A percentile compares a stretch with the other conserved stretches of the same genome.
Conservation (phyloP, 2,113 vertebrate genomes). For the Neofelis nebulosa region DNA sequence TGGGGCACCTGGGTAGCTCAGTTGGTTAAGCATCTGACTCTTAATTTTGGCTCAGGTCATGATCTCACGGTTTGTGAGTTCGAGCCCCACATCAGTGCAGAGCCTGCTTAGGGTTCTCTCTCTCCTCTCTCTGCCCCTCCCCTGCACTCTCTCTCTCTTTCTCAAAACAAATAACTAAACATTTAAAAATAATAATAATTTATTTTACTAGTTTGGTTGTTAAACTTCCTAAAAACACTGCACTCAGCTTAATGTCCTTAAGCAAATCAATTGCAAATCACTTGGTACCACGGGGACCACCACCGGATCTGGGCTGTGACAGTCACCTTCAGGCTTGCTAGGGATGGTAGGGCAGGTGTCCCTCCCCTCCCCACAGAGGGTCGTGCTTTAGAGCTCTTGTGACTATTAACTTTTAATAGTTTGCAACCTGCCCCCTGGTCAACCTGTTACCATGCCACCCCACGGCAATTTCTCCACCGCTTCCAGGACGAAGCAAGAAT, state of each 20-base stretch:
- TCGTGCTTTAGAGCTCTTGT: not conserved
- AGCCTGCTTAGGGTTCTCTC: too few relatives aligned
- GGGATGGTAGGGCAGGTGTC: not conserved
- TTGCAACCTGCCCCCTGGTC: not conserved
- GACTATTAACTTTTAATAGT: not conserved
- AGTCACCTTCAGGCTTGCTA: not conserved
- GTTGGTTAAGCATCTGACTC: too few relatives aligned
- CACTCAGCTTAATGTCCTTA: not conserved
- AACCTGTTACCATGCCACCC: not conserved
- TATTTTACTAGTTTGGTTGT: not conserved
- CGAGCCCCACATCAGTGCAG: too few relatives aligned
- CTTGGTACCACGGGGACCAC: not conserved
- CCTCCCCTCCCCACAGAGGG: fast-evolving
- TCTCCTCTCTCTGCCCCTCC: too few relatives aligned
- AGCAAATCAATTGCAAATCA: not conserved
- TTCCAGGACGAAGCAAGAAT: not conserved
- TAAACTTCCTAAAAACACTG: not conserved
- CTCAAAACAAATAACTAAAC: too few relatives aligned
- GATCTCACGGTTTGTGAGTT: too few relatives aligned
- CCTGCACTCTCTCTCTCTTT: too few relatives aligned
- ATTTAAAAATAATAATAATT: not conserved
- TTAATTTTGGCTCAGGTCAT: too few relatives aligned
- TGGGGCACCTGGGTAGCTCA: too few relatives aligned
- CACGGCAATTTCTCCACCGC: not conserved
- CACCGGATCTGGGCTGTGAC: not conserved